Base-by-base conservation (phyloP, 2,797 vertebrate species). In the Zenarchopterus dispar region DNA sequence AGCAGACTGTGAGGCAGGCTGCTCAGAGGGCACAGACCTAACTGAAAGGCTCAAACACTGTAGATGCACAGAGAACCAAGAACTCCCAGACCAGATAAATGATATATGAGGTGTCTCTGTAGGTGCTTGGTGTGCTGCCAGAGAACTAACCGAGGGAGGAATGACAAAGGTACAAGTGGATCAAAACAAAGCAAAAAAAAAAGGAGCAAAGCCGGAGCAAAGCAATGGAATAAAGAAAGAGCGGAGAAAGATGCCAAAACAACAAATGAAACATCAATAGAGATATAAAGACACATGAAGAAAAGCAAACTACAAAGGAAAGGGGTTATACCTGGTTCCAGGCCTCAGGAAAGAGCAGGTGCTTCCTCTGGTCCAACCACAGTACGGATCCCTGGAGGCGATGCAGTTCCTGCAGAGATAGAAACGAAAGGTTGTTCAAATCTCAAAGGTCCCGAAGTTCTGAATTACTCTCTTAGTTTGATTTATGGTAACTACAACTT, bases 381-480 rank as follows among this genome's bases (percentile, higher is more conserved):
- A 99, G 88, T 99, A 99, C 0, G 97, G 97, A 65, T 99, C 97
- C 66, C 95, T 94, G 62, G 96, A 96, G 66, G 95, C 93, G 0
- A 99, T 93, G 51, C 97, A 99, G 91, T 91, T 97, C 87, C 97
- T 99, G 78, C 56, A 84, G 22, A 2, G 15, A 68, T 8, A 17
- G 41, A 43, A 22, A 55, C 31, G 17, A 22, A 19, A 47, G 15
- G 9, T 10, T 33, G 2, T 22, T 41, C 50, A 2, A 54, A 62
- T 21, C 8, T 8, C 6, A 28, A 58, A 57, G 0, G 16, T 54
- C 39, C 10, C 5, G 47, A 3, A 33, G 16, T 53, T 64, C 1
- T 18, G 56, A 44, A 16, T 64, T 16, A 10, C 33, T 19, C 43
- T 42, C 21, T 45, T 21, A 67, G 5, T 70, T 10, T 47, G 5